phyloP scores from a whole-genome alignment of 2,888 invertebrate genomes.

The Heliconius erato region DNA sequence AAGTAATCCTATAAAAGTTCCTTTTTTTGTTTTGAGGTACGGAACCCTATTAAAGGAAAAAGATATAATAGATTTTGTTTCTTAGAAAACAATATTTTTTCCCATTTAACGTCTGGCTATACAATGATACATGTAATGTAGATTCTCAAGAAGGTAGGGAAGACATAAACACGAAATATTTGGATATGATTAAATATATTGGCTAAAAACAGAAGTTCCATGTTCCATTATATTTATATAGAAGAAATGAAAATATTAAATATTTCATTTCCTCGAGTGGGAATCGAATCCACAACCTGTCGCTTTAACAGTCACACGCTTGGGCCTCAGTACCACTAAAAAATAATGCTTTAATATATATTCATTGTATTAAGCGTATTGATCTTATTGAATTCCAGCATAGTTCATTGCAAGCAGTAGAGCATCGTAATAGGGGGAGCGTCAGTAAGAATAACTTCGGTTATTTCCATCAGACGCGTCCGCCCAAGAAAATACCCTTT shows the following conservation, averaged over 20 bases:
- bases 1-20: too few species aligned
- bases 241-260: too few species aligned
- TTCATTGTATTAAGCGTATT: not conserved
- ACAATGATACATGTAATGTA: not conserved
- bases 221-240: too few species aligned
- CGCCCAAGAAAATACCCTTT: conserved; percentile 72
- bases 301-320: too few species aligned
- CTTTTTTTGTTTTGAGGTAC: too few species aligned
- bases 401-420: conserved; percentile 19
- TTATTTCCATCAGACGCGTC: conserved; percentile 77
- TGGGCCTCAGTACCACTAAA: too few species aligned
- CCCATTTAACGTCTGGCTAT: not conserved
- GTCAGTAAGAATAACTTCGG: conserved; percentile 62
- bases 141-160: too few species aligned
- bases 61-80: not conserved
- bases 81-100: not conserved
- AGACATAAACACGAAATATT: too few species aligned
- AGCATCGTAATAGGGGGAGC: conserved; percentile 53
- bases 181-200: too few species aligned
- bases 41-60: not conserved
- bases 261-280: too few species aligned
- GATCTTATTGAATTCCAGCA: conserved; percentile 21
- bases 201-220: too few species aligned
- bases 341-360: not conserved
- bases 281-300: too few species aligned